phyloP scores from a whole-genome alignment of 2,113 vertebrate species.

The Scomber scombrus region DNA sequence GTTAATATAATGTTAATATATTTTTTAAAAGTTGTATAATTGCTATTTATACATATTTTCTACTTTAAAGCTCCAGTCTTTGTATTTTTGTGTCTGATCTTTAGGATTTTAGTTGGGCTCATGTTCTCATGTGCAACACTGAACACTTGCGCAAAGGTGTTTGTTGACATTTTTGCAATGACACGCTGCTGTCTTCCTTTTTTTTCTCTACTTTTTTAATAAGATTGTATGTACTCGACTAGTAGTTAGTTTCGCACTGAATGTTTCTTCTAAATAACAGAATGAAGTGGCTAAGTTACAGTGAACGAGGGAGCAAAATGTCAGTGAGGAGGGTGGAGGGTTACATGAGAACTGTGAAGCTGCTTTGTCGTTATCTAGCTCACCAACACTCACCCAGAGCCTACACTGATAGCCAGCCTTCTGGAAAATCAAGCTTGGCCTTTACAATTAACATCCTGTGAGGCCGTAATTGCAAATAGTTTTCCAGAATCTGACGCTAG shows the following conservation, averaged over 20 bases:
- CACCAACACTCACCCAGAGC: slow-evolving; percentile 41
- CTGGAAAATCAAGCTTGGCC: slow-evolving; percentile 44
- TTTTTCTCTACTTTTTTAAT: background rate
- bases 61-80: slow-evolving; percentile 67
- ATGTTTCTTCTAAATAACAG: slow-evolving; percentile 11
- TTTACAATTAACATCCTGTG: slow-evolving; percentile 77
- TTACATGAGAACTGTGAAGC: slow-evolving; percentile 73
- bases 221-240: slow-evolving; percentile 25
- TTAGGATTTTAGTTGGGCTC: slow-evolving; percentile 33
- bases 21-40: slow-evolving; percentile 73
- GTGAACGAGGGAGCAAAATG: slow-evolving; percentile 14
- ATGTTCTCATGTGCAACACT: slow-evolving; percentile 39
- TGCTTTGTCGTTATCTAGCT: slow-evolving; percentile 55
- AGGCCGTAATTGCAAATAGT: slow-evolving; percentile 56
- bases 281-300: slow-evolving; percentile 23
- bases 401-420: slow-evolving; percentile 65
- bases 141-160: slow-evolving; percentile 47
- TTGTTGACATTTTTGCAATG: slow-evolving; percentile 32
- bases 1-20: slow-evolving; percentile 67
- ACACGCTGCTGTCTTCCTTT: slow-evolving; percentile 44
- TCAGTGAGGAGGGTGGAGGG: slow-evolving; percentile 2
- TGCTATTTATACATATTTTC: slow-evolving; percentile 85
- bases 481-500: slow-evolving; percentile 68
- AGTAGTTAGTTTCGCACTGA: slow-evolving; percentile 17
- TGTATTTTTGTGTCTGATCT: slow-evolving; percentile 33